A percentile compares a stretch with the other conserved stretches of the same genome.
Conservation (phyloP, 2,888 invertebrate genomes). For the Invenusta paracnida region DNA sequence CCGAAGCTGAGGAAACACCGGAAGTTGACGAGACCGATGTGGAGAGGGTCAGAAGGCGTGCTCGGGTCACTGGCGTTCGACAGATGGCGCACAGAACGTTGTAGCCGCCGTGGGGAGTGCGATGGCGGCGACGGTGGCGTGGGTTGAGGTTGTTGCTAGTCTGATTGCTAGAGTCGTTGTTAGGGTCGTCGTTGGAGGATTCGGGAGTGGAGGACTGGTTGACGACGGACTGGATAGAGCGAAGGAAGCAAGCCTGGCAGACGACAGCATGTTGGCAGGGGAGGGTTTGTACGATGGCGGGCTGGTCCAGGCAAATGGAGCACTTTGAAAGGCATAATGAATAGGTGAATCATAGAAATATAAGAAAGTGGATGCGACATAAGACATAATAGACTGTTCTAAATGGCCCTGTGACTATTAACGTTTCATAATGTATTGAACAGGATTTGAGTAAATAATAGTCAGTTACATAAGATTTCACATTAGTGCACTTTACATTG, state of each 20-base stretch:
- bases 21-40: not conserved
- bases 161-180: no score
- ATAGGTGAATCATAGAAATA: no score
- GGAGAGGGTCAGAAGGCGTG: not conserved
- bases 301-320: conserved; percentile 19
- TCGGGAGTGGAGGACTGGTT: not conserved
- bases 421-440: no score
- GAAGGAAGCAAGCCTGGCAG: conserved; percentile 24
- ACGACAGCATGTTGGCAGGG: conserved; percentile 26
- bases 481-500: no score
- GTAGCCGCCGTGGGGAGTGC: not conserved
- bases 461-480: no score
- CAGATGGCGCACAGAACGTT: conserved; percentile 14
- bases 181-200: no score
- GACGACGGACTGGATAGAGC: conserved; percentile 25
- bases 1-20: not conserved
- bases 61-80: not conserved
- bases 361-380: not conserved
- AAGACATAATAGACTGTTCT: no score
- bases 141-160: no score
- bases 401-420: no score
- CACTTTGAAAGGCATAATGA: no score
- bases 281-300: not conserved
- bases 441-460: no score
- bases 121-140: no score